Conservation (phyloP, 92 coral and sea anemone genomes). For the Montipora capitata region DNA sequence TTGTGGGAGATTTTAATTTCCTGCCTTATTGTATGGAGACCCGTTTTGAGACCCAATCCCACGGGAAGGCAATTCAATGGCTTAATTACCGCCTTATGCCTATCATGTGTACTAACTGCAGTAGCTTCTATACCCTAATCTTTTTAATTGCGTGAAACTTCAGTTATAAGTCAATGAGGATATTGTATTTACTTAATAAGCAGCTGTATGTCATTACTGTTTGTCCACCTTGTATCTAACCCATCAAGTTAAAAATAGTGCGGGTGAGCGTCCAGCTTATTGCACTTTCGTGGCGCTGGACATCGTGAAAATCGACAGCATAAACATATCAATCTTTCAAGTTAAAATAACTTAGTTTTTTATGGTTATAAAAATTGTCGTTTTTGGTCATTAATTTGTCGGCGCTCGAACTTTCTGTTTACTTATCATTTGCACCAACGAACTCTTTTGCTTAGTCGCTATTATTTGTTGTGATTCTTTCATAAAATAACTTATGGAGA, state of each 20-base stretch:
- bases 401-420: constrained; percentile 24
- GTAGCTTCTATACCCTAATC: constrained; percentile 58
- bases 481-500: constrained; percentile 14
- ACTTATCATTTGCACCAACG: constrained; percentile 58
- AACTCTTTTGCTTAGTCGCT: constrained; percentile 33
- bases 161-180: constrained; percentile 70
- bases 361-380: neutral
- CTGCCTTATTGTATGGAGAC: constrained; percentile 55
- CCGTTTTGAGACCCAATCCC: constrained; percentile 59
- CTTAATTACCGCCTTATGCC: constrained; percentile 66
- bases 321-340: neutral
- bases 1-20: constrained; percentile 63
- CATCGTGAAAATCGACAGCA: neutral
- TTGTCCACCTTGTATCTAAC: constrained; percentile 37
- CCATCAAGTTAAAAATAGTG: neutral
- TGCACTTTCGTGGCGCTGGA: neutral
- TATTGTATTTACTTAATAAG: constrained; percentile 39
- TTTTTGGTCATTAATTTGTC: constrained; percentile 31
- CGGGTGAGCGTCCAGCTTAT: neutral
- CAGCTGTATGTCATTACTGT: constrained; percentile 54
- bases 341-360: no score
- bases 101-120: constrained; percentile 52
- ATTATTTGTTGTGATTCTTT: constrained; percentile 43
- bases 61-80: constrained; percentile 60
- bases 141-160: constrained; percentile 72